Base-by-base conservation (phyloP, 1,140 invertebrate genomes). In the Saccostrea echinata region DNA sequence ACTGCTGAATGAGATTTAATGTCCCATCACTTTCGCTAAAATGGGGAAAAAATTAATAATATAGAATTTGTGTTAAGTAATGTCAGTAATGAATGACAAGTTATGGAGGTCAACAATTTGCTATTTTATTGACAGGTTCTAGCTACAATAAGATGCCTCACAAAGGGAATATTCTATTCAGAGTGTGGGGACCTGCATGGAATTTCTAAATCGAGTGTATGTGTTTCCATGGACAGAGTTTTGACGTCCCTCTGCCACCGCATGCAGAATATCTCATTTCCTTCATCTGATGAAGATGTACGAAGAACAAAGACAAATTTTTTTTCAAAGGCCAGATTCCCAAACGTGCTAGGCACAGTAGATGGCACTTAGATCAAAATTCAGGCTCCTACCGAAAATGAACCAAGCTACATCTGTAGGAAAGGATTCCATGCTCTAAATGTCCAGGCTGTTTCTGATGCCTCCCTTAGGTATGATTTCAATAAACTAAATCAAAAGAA, bases 151-250 rank as follows among this genome's bases (percentile, higher is more conserved):
- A 71, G 86, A 51, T 84, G 57, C 55, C 64, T 88, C 3, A 84
- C 84, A 1, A 90, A 90, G 52, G 87, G 85, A 52, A 88, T 85
- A 27, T 88, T 88, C 24, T 86, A 86, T 33, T 87, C 87, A 18
- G 87, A 90, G 51, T 27, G 84, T 35, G 89, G 16, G 12, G 85
- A 88, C 55, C 18, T 88, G 18, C 86, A 90, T 83, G 89, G 89
- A 16, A 71, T 88, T 51, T 88, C 84, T 12, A 87, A 86, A 33
- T 43, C 87, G 13, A 64, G 43, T 68, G 84, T 84, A 11, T 53
- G 11, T 3, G n/a, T n/a, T n/a, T n/a, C n/a, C n/a, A n/a, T n/a
- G n/a, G n/a, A n/a, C n/a, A n/a, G n/a, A n/a, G n/a, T 80, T 24
- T 61, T 8, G 52, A 61, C 51, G 6, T 53, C 88, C 21, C 16